Conservation (phyloP, 2,888 invertebrate species). For the Drosophila leonis region DNA sequence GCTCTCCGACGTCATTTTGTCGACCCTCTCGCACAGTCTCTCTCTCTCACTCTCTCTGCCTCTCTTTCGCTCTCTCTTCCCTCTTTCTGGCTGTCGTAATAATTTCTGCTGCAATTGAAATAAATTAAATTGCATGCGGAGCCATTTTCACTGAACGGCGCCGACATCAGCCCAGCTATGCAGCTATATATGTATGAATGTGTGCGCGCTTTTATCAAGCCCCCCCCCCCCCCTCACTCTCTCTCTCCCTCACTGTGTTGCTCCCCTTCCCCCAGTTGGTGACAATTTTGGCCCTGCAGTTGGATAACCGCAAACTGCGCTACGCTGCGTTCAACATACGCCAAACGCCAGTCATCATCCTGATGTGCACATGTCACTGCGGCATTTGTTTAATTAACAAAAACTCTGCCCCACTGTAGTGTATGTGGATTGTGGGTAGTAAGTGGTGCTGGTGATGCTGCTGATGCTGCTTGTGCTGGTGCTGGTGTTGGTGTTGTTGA, state of each 20-base stretch:
- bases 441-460: slow-evolving; percentile 51
- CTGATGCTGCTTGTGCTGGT: slow-evolving; percentile 20
- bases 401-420: slow-evolving; percentile 49
- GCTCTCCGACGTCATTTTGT: slow-evolving; percentile 63
- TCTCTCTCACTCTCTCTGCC: slow-evolving; percentile 7
- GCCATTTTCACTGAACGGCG: slow-evolving; percentile 56
- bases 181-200: slow-evolving; percentile 42
- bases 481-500: slow-evolving; percentile 22
- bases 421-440: slow-evolving; percentile 69
- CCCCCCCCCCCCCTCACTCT: neutral
- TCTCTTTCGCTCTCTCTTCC: neutral
- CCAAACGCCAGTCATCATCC: slow-evolving; percentile 74
- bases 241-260: neutral
- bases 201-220: slow-evolving; percentile 57
- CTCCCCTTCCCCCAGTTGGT: neutral
- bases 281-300: slow-evolving; percentile 53
- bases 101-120: slow-evolving; percentile 77
- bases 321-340: slow-evolving; percentile 49
- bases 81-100: slow-evolving; percentile 61
- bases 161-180: slow-evolving; percentile 49
- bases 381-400: slow-evolving; percentile 82
- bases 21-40: slow-evolving; percentile 16
- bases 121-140: slow-evolving; percentile 79
- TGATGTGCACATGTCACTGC: slow-evolving; percentile 80
- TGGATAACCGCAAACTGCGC: slow-evolving; percentile 73